phyloP scores from a whole-genome alignment of 2,113 vertebrate genomes.

The Cercopithecus mona region DNA sequence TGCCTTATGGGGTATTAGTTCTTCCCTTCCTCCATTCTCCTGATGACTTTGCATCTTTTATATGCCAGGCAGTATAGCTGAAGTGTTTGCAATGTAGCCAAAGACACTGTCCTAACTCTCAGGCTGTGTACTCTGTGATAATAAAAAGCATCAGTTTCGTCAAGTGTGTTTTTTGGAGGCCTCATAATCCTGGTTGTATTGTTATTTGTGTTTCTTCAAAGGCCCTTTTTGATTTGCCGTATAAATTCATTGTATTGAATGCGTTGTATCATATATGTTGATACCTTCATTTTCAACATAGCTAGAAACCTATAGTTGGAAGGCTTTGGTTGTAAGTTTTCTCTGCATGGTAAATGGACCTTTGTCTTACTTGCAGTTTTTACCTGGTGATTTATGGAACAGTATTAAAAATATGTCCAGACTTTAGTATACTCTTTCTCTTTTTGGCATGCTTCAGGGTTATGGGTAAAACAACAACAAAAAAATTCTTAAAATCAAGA shows the following conservation, averaged over 20 bases:
- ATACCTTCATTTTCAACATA: background rate
- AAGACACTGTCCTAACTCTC: background rate
- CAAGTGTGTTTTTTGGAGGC: background rate
- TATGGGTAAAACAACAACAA: slow-evolving; percentile 46
- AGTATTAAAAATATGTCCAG: slow-evolving; percentile 57
- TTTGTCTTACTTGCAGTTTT: slow-evolving; percentile 68
- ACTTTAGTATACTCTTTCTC: slow-evolving; percentile 52
- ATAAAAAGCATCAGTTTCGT: background rate
- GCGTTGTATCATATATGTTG: background rate
- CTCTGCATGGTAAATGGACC: slow-evolving; percentile 48
- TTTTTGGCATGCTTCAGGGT: slow-evolving; percentile 73
- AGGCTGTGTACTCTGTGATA: background rate
- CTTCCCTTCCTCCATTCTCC: background rate
- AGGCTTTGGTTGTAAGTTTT: slow-evolving; percentile 23
- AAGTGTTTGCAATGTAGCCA: background rate
- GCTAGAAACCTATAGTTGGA: background rate
- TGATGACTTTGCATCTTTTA: background rate
- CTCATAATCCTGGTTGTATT: background rate
- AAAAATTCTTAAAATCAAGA: slow-evolving; percentile 47
- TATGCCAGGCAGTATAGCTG: background rate
- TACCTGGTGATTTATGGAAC: slow-evolving; percentile 71
- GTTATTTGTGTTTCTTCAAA: background rate
- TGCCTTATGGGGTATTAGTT: background rate
- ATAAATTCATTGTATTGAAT: background rate
- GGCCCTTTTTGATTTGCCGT: background rate